These are phyloP conservation scores for Paratrypauchen microcephalus DNA, from an alignment of 2,797 vertebrate species.

Conservation along the genomic window DNA sequence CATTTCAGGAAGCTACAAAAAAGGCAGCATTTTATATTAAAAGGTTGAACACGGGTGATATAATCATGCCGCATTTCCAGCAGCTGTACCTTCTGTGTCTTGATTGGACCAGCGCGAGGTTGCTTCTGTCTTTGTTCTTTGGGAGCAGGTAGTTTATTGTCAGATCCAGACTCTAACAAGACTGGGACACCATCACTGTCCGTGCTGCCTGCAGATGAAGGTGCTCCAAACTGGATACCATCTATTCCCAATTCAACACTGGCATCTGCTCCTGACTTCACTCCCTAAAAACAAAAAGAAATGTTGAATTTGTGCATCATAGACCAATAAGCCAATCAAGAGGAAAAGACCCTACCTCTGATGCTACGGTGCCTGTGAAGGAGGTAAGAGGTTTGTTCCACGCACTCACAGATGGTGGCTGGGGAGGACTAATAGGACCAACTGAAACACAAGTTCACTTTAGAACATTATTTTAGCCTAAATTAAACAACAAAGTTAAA, in stretches of 20 bases:
- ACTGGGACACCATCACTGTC: conserved; percentile 91
- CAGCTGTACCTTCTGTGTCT: conserved; percentile 90
- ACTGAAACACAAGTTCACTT: conserved; percentile 75
- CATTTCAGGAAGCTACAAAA: conserved; percentile 88
- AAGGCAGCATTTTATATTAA: neutral
- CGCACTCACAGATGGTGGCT: conserved; percentile 95
- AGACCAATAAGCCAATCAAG: neutral
- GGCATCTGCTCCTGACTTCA: conserved; percentile 83
- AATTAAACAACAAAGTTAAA: neutral
- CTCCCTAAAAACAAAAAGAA: conserved; percentile 70
- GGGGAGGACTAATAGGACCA: conserved; percentile 94
- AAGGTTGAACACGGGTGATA: neutral
- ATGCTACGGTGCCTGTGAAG: conserved; percentile 84
- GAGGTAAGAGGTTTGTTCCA: conserved; percentile 99
- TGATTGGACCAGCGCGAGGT: conserved; percentile 93
- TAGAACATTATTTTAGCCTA: neutral
- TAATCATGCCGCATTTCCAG: neutral
- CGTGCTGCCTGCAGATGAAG: conserved; percentile 90
- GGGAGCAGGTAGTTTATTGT: conserved; percentile 91
- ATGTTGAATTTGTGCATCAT: neutral
- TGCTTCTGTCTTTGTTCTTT: conserved; percentile 98
- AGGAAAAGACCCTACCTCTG: conserved; percentile 80
- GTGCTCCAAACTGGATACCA: conserved; percentile 95
- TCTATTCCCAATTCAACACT: conserved; percentile 89
- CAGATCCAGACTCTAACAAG: conserved; percentile 82